Percentiles rank a stretch among this genome's conserved stretches.
Evolutionary conservation across 2,888 invertebrate species (phyloP).

Genomic region (Peribatodes rhomboidaria): DNA sequence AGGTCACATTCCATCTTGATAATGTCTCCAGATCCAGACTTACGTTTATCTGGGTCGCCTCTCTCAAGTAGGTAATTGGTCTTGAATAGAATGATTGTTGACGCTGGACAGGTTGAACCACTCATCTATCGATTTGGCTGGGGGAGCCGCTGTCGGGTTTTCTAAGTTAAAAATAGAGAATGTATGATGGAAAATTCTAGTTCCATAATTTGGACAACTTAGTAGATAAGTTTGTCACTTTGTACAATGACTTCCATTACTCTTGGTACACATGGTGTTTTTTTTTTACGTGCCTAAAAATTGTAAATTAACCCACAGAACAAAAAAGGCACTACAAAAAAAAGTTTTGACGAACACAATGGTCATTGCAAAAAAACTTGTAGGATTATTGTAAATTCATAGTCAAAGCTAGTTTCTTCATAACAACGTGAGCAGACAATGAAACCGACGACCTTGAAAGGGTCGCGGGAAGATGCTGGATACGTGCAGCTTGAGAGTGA

Average conservation of each 20-base stretch:
- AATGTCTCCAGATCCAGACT: neutral
- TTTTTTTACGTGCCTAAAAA: neutral
- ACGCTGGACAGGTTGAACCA: neutral
- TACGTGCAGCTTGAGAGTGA: too few relatives aligned
- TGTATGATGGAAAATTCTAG: neutral
- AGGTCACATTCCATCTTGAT: neutral
- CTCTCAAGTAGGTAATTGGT: conserved; percentile 48
- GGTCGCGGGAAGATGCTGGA: too few relatives aligned
- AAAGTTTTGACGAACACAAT: too few relatives aligned
- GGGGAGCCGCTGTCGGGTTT: neutral
- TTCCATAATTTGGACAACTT: neutral
- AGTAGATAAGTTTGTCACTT: neutral
- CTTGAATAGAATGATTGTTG: conserved; percentile 48
- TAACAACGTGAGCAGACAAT: too few relatives aligned
- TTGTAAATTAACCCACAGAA: neutral
- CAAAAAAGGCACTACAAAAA: too few relatives aligned
- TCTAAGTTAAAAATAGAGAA: neutral
- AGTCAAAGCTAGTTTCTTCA: too few relatives aligned
- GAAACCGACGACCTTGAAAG: too few relatives aligned
- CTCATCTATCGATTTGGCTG: neutral
- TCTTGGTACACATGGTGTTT: conserved; percentile 16
- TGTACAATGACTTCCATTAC: conserved; percentile 33
- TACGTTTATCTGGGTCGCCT: conserved; percentile 27
- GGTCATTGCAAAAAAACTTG: too few relatives aligned
- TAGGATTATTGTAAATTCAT: too few relatives aligned